phyloP scores from a whole-genome alignment of 2,113 vertebrate genomes.

The Catharus minimus region DNA sequence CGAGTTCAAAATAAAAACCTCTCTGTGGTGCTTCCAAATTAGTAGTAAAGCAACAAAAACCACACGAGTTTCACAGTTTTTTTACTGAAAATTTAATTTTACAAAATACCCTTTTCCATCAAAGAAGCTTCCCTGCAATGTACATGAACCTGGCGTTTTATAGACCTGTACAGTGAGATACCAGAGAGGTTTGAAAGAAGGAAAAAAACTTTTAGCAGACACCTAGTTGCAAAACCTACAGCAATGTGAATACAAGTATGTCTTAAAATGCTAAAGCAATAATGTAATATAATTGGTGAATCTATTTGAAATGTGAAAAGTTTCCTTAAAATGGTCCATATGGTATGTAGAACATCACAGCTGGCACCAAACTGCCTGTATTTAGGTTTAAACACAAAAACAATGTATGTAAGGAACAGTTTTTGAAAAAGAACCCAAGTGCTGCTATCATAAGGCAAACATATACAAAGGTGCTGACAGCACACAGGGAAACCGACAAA shows the following conservation, averaged over 20 bases:
- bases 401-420: conserved; percentile 58
- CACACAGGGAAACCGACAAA: conserved; percentile 59
- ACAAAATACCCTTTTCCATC: conserved; percentile 78
- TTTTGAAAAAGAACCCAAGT: conserved; percentile 67
- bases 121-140: conserved; percentile 68
- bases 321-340: conserved; percentile 73
- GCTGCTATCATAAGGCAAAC: conserved; percentile 71
- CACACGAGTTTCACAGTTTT: conserved; percentile 64
- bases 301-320: conserved; percentile 70
- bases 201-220: conserved; percentile 65
- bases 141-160: conserved; percentile 41
- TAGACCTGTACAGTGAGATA: conserved; percentile 58
- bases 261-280: conserved; percentile 74
- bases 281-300: conserved; percentile 65
- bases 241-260: conserved; percentile 66
- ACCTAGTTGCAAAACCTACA: conserved; percentile 71
- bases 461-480: conserved; percentile 68
- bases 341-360: conserved; percentile 71
- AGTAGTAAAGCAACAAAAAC: conserved; percentile 45
- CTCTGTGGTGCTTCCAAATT: conserved; percentile 3
- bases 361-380: conserved; percentile 72
- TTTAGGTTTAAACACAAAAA: conserved; percentile 71
- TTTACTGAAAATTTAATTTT: conserved; percentile 78
- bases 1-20: conserved; percentile 40
- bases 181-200: conserved; percentile 60